phyloP scores from a whole-genome alignment of 2,888 invertebrate species.

The Leptinotarsa tumamoca region DNA sequence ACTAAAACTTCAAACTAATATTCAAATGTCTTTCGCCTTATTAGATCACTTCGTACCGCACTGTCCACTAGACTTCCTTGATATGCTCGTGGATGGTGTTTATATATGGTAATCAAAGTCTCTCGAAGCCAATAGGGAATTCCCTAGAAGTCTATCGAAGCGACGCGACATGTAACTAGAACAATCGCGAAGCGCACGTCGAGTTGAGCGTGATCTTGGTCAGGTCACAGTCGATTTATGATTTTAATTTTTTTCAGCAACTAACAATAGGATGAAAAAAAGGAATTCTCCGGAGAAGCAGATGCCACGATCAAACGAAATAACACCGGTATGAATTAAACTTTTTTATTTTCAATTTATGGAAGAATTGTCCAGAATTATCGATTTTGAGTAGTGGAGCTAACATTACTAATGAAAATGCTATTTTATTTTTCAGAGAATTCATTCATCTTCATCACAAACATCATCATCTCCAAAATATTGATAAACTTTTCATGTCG shows the following conservation, averaged over 20 bases:
- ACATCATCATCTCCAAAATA: constrained; percentile 57
- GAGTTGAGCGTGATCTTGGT: too few species aligned
- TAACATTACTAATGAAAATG: background rate
- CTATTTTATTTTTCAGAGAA: constrained; percentile 59
- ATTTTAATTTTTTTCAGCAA: constrained; percentile 53
- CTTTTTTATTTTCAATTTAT: constrained; percentile 19
- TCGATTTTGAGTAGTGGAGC: background rate
- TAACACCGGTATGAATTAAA: constrained; percentile 59
- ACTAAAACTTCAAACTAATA: too few species aligned
- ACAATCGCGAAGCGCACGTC: too few species aligned
- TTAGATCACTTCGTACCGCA: too few species aligned
- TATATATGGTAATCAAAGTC: too few species aligned
- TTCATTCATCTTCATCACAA: constrained; percentile 61
- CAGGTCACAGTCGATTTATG: background rate
- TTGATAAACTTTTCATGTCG: constrained; percentile 34
- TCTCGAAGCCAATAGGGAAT: too few species aligned
- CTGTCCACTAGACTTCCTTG: too few species aligned
- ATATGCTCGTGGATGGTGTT: too few species aligned
- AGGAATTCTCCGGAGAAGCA: constrained; percentile 57
- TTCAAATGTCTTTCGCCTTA: too few species aligned
- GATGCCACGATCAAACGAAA: constrained; percentile 51
- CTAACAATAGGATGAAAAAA: constrained; percentile 60
- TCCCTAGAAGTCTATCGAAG: too few species aligned
- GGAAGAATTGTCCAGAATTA: background rate
- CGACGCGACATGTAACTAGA: too few species aligned